Evolutionary conservation across 1,140 invertebrate species (phyloP).

Genomic region (Pseudomyrmex dendroicus): DNA sequence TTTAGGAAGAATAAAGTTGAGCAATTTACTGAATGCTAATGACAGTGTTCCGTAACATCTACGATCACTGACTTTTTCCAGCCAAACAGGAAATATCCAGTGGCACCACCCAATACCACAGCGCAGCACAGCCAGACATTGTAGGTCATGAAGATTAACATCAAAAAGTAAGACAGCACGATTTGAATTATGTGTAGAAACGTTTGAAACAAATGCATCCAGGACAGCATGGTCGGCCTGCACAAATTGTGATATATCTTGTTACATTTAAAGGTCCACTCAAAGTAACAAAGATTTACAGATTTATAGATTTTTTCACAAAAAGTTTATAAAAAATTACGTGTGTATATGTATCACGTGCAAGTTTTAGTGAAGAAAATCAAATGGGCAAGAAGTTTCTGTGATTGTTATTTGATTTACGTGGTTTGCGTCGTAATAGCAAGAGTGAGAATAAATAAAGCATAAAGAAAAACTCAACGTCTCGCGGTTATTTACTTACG

Average conservation of each 20-base stretch:
- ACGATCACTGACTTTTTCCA: slow-evolving; percentile 96
- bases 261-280: neutral
- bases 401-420: no score
- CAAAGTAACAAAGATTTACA: neutral
- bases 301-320: neutral
- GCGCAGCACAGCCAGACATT: slow-evolving; percentile 97
- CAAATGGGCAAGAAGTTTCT: no score
- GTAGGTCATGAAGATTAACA: slow-evolving; percentile 99
- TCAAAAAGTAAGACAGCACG: slow-evolving; percentile 95
- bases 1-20: slow-evolving; percentile 9
- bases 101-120: slow-evolving; percentile 94
- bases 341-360: no score
- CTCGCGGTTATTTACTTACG: slow-evolving; percentile 86
- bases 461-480: slow-evolving; percentile 16
- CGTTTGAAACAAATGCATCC: slow-evolving; percentile 94
- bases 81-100: slow-evolving; percentile 97
- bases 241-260: slow-evolving; percentile 75
- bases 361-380: no score
- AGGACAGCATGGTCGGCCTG: slow-evolving; percentile 92
- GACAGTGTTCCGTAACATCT: slow-evolving; percentile 97
- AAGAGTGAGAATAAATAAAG: neutral
- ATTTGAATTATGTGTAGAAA: slow-evolving; percentile 95
- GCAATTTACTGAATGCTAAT: slow-evolving; percentile 85
- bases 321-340: neutral
- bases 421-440: neutral